Percentiles rank a stretch among this genome's conserved stretches.
Evolutionary conservation across 2,113 vertebrate species (phyloP).

Genomic region (Bubo scandiacus): DNA sequence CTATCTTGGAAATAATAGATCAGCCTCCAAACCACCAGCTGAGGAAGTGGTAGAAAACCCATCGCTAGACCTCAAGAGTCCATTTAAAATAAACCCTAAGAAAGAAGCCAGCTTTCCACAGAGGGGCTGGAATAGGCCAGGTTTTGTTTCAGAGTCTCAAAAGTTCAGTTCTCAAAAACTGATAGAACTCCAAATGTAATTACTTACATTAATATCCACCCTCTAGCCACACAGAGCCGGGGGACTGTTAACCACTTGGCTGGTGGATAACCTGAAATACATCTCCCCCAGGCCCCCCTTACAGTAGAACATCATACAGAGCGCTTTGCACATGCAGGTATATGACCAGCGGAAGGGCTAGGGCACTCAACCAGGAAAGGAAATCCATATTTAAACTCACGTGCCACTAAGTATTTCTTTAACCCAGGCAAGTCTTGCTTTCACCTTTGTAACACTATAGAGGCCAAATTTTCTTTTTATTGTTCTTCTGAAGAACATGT

Average conservation of each 20-base stretch:
- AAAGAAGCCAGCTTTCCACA: background rate
- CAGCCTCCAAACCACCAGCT: background rate
- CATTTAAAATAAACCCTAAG: background rate
- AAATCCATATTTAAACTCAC: background rate
- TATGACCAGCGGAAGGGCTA: background rate
- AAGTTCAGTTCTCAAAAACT: background rate
- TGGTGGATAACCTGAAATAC: background rate
- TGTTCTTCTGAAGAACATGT: background rate
- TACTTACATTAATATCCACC: background rate
- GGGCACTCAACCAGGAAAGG: background rate
- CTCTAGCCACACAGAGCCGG: background rate
- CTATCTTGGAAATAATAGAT: background rate
- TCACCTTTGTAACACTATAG: background rate
- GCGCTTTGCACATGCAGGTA: background rate
- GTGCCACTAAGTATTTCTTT: background rate
- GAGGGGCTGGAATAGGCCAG: background rate
- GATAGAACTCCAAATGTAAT: background rate
- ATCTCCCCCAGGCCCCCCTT: background rate
- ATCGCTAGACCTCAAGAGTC: background rate
- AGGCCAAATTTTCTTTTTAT: background rate
- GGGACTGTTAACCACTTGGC: background rate
- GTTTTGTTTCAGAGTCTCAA: background rate
- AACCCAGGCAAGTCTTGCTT: background rate
- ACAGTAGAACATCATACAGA: background rate
- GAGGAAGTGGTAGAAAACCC: background rate